Base-by-base conservation (phyloP, 2,888 invertebrate species). In the Nymphalis c-album region DNA sequence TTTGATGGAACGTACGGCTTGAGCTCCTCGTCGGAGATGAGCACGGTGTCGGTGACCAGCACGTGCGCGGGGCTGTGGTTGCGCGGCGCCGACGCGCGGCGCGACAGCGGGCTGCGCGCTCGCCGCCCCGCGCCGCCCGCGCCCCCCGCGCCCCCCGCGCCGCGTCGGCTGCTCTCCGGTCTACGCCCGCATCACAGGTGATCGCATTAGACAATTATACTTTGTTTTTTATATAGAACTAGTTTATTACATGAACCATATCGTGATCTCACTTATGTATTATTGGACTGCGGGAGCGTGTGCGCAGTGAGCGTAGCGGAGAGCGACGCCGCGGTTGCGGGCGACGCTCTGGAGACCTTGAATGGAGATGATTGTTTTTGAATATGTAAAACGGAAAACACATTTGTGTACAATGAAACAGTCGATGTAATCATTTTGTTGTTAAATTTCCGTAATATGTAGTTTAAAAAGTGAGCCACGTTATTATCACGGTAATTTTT, bases 21-120 rank as follows among this genome's bases (percentile, higher is more conserved):
- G 22, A 91, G 80, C 68, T 91, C 91, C 48, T 92, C 91, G 78
- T 92, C 91, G 7, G 91, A 91, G 62, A 91, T 84, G 73, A 88
- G 85, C 71, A 91, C 91, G 73, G 90, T 90, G 80, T 90, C 86
- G 80, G 83, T 80, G 70, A 84, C 81, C 70, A 81, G 75, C 47
- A 74, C 60, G 51, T 61, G 70, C 58, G 65, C 71, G 31, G 74
- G 86, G 77, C 85, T 86, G 77, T 81, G 82, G 80, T 85, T 85
- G 73, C 85, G 83, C 48, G 80, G 77, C 75, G 75, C 78, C 53
- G 74, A 72, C 69, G 74, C 84, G 76, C 87, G 86, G 60, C 79
- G 81, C 64, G 88, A 86, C 76, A 88, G 83, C 79, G 84, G 93
- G 77, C 82, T 92, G 85, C 82, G 83, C 78, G 67, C 40, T 10